A percentile compares a stretch with the other conserved stretches of the same genome.
Evolutionary conservation across 2,888 invertebrate genomes (phyloP).

Genomic region (Dichetophora obliterata): DNA sequence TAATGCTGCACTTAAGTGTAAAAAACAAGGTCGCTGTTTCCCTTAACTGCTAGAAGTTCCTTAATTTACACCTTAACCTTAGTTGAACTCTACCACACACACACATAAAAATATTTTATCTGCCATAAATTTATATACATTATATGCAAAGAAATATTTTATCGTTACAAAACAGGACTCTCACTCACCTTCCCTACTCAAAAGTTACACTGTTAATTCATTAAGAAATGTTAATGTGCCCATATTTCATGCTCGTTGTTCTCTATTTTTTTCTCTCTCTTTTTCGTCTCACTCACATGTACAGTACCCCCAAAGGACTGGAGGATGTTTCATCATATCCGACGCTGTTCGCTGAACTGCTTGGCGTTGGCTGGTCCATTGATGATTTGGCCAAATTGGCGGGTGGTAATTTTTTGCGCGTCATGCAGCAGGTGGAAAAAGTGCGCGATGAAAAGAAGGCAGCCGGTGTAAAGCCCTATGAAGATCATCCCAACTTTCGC

Average conservation of each 20-base stretch:
- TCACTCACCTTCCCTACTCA: background rate
- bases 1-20: too few relatives aligned
- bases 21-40: too few relatives aligned
- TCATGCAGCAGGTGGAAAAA: slow-evolving; percentile 76
- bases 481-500: slow-evolving; percentile 74
- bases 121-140: too few relatives aligned
- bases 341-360: slow-evolving; percentile 81
- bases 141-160: too few relatives aligned
- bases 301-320: slow-evolving; percentile 84
- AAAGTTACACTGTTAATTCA: background rate
- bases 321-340: slow-evolving; percentile 87
- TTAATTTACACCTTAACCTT: too few relatives aligned
- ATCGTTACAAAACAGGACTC: too few relatives aligned
- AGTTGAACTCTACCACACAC: too few relatives aligned
- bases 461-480: slow-evolving; percentile 80
- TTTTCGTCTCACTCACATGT: background rate
- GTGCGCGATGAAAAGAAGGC: slow-evolving; percentile 80
- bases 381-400: slow-evolving; percentile 84
- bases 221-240: background rate
- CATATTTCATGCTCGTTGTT: background rate
- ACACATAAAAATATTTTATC: too few relatives aligned
- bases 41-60: too few relatives aligned
- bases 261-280: background rate
- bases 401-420: slow-evolving; percentile 81
- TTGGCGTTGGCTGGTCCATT: slow-evolving; percentile 84